Evolutionary conservation across 2,113 vertebrate genomes (phyloP).

Genomic region (Bufo gargarizans): DNA sequence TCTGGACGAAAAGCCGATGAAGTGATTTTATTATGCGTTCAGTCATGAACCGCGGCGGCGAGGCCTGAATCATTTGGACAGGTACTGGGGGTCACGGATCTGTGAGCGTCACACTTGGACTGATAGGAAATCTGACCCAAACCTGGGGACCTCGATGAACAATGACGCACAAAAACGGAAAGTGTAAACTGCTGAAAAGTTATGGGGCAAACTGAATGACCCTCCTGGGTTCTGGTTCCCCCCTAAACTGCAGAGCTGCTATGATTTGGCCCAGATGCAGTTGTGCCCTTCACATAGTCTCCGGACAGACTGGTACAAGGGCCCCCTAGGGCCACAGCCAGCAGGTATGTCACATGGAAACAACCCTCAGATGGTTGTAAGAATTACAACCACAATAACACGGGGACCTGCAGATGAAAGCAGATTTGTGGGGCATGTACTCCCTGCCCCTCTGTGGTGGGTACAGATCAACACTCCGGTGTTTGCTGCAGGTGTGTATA

Average conservation of each 20-base stretch:
- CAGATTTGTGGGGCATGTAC: not conserved
- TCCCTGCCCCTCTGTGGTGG: not conserved
- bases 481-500: conserved; percentile 21
- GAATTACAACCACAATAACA: not conserved
- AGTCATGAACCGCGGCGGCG: not conserved
- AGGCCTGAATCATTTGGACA: not conserved
- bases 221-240: too few relatives aligned
- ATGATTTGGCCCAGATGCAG: too few relatives aligned
- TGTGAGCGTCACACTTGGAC: not conserved
- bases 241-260: too few relatives aligned
- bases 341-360: not conserved
- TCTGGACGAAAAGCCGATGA: conserved; percentile 1
- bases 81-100: not conserved
- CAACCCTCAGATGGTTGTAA: not conserved
- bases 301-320: too few relatives aligned
- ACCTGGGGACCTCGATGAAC: too few relatives aligned
- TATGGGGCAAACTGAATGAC: too few relatives aligned
- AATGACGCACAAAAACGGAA: too few relatives aligned
- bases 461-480: not conserved
- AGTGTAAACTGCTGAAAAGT: too few relatives aligned
- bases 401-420: not conserved
- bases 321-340: not conserved
- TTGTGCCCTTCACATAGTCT: too few relatives aligned
- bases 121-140: too few relatives aligned
- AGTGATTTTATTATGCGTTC: conserved; percentile 12